Conservation (phyloP, 2,888 invertebrate species). For the Lutraria lutraria region DNA sequence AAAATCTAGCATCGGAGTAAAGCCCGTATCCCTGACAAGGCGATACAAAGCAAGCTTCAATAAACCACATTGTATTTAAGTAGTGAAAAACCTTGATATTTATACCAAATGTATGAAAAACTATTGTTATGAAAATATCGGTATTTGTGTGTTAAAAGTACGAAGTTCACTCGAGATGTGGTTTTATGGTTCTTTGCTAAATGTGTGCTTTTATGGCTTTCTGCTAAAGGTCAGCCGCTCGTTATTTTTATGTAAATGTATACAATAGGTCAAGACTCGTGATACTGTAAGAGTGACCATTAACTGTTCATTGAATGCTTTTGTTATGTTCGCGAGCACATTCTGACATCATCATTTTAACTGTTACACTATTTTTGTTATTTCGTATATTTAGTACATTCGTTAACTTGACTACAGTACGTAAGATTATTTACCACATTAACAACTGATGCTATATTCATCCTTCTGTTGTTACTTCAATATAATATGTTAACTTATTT, state of each 20-base stretch:
- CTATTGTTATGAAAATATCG: too few relatives aligned
- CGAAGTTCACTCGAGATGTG: background rate
- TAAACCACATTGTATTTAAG: slow-evolving; percentile 63
- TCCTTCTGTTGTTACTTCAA: background rate
- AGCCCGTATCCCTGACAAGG: slow-evolving; percentile 23
- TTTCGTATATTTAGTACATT: too few relatives aligned
- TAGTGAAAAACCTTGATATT: too few relatives aligned
- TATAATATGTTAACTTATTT: background rate
- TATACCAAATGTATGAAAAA: too few relatives aligned
- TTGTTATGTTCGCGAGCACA: too few relatives aligned
- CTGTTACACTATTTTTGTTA: too few relatives aligned
- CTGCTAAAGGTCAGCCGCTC: background rate
- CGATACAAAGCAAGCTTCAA: slow-evolving; percentile 32
- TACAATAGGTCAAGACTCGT: too few relatives aligned
- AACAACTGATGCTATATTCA: background rate
- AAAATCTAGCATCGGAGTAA: slow-evolving; percentile 49
- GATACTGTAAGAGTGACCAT: too few relatives aligned
- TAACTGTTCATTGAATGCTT: too few relatives aligned
- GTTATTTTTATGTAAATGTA: too few relatives aligned
- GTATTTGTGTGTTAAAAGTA: background rate
- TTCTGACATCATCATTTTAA: too few relatives aligned
- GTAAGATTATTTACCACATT: background rate
- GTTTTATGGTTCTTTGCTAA: background rate
- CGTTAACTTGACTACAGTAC: too few relatives aligned
- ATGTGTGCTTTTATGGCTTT: background rate